Conservation (phyloP, 1,140 invertebrate genomes). For the Eueides isabella region DNA sequence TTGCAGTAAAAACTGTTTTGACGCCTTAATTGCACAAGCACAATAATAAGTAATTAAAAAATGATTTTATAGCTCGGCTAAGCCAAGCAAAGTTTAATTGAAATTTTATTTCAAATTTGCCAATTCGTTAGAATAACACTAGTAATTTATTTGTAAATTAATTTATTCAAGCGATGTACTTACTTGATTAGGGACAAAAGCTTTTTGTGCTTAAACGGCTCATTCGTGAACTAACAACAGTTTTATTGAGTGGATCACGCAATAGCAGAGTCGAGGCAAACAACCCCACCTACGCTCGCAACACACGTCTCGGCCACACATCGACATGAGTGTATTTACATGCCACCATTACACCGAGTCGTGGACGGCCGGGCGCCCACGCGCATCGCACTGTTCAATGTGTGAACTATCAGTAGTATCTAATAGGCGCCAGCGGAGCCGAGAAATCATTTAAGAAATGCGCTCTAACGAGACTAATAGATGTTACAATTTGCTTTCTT, state of each 20-base stretch:
- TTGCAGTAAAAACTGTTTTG: slow-evolving; percentile 64
- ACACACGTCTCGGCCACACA: slow-evolving; percentile 33
- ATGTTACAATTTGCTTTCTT: slow-evolving; percentile 41
- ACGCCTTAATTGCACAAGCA: slow-evolving; percentile 62
- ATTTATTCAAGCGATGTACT: not conserved
- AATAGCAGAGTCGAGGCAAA: slow-evolving; percentile 74
- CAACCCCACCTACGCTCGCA: slow-evolving; percentile 68
- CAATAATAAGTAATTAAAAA: too few relatives aligned
- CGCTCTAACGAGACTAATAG: slow-evolving; percentile 40
- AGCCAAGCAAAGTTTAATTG: too few relatives aligned
- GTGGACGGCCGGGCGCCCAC: slow-evolving; percentile 52
- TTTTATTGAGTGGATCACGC: slow-evolving; percentile 74
- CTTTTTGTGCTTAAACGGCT: slow-evolving; percentile 15
- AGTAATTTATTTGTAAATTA: not conserved
- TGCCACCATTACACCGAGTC: slow-evolving; percentile 40
- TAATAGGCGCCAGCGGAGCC: slow-evolving; percentile 51
- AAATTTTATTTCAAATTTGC: not conserved
- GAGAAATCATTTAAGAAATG: slow-evolving; percentile 49
- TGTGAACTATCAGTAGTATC: slow-evolving; percentile 51
- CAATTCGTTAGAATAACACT: not conserved
- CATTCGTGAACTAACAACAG: slow-evolving; percentile 50
- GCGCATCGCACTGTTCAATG: slow-evolving; percentile 45
- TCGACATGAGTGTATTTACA: slow-evolving; percentile 41
- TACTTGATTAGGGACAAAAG: not conserved
- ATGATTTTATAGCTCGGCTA: too few relatives aligned